Conservation (phyloP, 2,113 vertebrate genomes). For the Megaceryle torquata region DNA sequence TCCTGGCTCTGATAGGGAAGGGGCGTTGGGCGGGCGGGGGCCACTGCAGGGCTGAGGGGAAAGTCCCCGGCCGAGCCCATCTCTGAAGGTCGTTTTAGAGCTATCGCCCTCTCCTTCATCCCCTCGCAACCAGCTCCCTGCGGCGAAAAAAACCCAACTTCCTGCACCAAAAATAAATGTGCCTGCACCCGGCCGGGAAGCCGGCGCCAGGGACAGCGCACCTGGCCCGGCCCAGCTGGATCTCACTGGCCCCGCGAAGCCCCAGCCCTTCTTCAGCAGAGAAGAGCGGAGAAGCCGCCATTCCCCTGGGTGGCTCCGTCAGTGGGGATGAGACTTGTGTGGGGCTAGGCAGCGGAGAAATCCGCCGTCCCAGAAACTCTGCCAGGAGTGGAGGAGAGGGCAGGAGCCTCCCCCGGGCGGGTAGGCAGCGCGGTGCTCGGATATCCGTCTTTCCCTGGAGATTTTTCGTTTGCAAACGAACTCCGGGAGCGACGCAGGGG, state of each 20-base stretch:
- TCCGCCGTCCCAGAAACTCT: fast-evolving
- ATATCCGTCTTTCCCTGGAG: neutral
- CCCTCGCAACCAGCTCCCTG: neutral
- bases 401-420: neutral
- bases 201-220: neutral
- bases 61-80: neutral
- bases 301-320: neutral
- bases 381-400: neutral
- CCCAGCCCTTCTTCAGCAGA: neutral
- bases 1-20: neutral
- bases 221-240: neutral
- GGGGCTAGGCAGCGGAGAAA: neutral
- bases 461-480: slow-evolving; percentile 22
- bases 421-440: fast-evolving
- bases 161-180: slow-evolving; percentile 21
- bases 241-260: fast-evolving
- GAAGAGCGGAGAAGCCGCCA: neutral
- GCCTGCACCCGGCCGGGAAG: neutral
- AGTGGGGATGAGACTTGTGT: neutral
- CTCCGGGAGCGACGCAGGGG: neutral
- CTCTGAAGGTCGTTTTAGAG: neutral
- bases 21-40: neutral
- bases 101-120: neutral
- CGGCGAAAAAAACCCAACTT: neutral
- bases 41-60: neutral